Conservation (phyloP, 2,888 invertebrate genomes). For the Troides aeacus region DNA sequence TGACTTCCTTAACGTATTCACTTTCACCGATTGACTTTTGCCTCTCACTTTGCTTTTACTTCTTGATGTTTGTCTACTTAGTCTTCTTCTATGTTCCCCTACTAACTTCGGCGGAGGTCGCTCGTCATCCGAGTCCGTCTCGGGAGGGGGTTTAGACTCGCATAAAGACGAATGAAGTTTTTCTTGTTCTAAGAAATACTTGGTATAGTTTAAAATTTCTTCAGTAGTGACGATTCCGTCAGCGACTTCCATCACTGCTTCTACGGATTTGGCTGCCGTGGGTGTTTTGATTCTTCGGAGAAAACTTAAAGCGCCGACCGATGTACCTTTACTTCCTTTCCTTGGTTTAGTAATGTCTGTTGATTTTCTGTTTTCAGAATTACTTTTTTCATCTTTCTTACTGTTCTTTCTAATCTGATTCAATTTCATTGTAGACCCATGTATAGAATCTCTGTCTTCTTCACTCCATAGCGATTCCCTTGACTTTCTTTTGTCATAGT, state of each 20-base stretch:
- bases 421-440: slow-evolving; percentile 62
- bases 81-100: slow-evolving; percentile 64
- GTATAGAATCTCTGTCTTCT: slow-evolving; percentile 69
- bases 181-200: slow-evolving; percentile 68
- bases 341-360: slow-evolving; percentile 62
- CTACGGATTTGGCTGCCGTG: slow-evolving; percentile 60
- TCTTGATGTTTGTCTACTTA: slow-evolving; percentile 71
- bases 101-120: slow-evolving; percentile 56
- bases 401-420: slow-evolving; percentile 65
- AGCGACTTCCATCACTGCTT: slow-evolving; percentile 62
- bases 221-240: slow-evolving; percentile 54
- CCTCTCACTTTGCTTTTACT: slow-evolving; percentile 73
- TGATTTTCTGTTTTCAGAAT: slow-evolving; percentile 57
- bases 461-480: slow-evolving; percentile 75
- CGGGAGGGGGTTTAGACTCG: slow-evolving; percentile 49
- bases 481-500: slow-evolving; percentile 68
- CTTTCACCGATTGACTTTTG: slow-evolving; percentile 70
- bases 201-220: slow-evolving; percentile 64
- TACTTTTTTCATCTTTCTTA: slow-evolving; percentile 65
- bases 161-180: slow-evolving; percentile 55
- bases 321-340: slow-evolving; percentile 69
- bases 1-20: slow-evolving; percentile 69
- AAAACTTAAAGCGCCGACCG: slow-evolving; percentile 70
- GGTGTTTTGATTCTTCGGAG: slow-evolving; percentile 70
- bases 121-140: slow-evolving; percentile 70